Evolutionary conservation across 1,140 invertebrate species (phyloP), one percentile per base, ranked within the genome.

Genomic region (Lasioglossum albipes): DNA sequence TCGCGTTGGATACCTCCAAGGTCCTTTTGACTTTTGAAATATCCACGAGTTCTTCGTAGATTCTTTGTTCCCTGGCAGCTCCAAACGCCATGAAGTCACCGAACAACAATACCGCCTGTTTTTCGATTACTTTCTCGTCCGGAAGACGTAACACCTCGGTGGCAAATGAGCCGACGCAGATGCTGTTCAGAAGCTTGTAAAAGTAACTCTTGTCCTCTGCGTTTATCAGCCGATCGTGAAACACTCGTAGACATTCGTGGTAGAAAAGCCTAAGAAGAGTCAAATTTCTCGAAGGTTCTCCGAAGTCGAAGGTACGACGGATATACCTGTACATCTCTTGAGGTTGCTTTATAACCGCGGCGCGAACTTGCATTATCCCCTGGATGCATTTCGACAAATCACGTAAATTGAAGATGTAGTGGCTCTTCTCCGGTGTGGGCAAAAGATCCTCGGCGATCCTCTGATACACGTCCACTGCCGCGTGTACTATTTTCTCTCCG

Each of bases 301-400:
- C 36, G 36, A 36, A 36, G 27, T 52, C 13, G 13, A 52, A 16
- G 12, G 16, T 2, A 18, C 16, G 3, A 54, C 6, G 9, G 0
- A 13, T 54, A 20, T 82, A 95, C 95, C 95, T 94, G 65, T 95
- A 88, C 93, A 96, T 96, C 65, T 95, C 94, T 62, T 94, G 94
- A 20, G 95, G 94, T 16, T 95, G 94, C 77, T 96, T 94, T 88
- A 96, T 95, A 41, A 94, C 94, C 0, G 94, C 93, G 0, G 95
- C 93, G 94, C 96, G 94, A 81, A 96, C 95, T 94, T 97, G 95
- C 90, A 97, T 89, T 0, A 98, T 95, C 7, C 98, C 98, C 91
- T 98, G 97, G 84, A 99, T 95, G 64, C 97, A 97, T 91, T 98
- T 96, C n/a, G 97, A 97, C 52, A 98, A 94, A 92, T 97, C 97